Evolutionary conservation across 30 jellyfish, hydroid and myxozoan genomes (phyloP).

Genomic region (Chironex yamaguchii): DNA sequence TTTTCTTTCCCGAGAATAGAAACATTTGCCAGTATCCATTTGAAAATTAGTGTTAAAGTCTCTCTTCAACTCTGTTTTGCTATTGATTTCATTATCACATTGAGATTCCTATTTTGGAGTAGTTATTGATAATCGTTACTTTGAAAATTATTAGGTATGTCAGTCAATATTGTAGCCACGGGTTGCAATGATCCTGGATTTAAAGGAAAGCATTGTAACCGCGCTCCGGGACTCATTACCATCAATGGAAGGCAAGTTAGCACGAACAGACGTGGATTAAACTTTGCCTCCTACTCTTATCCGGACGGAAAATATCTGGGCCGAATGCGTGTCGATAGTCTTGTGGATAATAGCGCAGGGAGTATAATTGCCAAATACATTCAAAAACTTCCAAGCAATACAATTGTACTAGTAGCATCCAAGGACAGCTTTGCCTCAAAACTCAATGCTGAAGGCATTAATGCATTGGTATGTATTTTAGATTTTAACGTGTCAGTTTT

Average conservation of each 20-base stretch:
- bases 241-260: constrained; percentile 52
- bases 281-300: constrained; percentile 30
- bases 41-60: no score
- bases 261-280: constrained; percentile 31
- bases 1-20: no score
- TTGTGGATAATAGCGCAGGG: constrained; percentile 61
- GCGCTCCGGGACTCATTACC: constrained; percentile 44
- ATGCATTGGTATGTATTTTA: constrained; percentile 68
- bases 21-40: no score
- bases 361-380: constrained; percentile 56
- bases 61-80: no score
- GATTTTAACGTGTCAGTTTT: no score
- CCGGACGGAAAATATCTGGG: constrained; percentile 39
- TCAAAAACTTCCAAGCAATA: constrained; percentile 47
- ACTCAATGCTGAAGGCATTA: constrained; percentile 41
- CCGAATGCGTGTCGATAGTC: constrained; percentile 47
- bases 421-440: constrained; percentile 51
- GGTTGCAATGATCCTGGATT: constrained; percentile 71
- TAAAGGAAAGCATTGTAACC: constrained; percentile 30
- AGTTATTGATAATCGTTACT: no score
- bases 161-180: no score
- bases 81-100: no score
- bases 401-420: constrained; percentile 57
- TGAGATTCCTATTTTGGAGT: no score
- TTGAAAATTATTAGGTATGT: no score